These are phyloP conservation scores for Crotalus viridis DNA, from an alignment of 2,113 vertebrate genomes.

Conservation along the genomic window DNA sequence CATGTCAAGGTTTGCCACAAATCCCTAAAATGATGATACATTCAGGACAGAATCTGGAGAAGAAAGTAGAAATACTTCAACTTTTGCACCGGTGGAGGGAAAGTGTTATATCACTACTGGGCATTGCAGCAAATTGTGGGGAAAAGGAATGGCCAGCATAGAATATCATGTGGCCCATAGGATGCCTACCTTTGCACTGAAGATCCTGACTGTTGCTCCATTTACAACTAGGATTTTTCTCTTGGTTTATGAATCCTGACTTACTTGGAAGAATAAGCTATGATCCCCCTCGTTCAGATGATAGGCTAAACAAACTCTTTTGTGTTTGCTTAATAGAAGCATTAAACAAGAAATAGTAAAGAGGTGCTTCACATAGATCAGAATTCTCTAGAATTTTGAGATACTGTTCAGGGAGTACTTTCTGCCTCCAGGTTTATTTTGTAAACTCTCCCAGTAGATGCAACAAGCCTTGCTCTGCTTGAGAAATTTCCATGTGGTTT, in stretches of 20 bases:
- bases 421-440: background rate
- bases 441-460: background rate
- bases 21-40: background rate
- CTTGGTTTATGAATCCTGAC: background rate
- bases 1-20: background rate
- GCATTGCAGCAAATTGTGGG: background rate
- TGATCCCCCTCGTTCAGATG: no score
- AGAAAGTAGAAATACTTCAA: background rate
- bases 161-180: background rate
- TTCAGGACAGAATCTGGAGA: background rate
- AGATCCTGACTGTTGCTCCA: background rate
- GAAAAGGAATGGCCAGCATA: background rate
- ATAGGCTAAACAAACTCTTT: background rate
- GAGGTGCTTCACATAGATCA: background rate
- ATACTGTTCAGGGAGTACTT: background rate
- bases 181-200: background rate
- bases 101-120: background rate
- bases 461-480: background rate
- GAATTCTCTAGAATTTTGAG: background rate
- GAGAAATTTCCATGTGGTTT: background rate
- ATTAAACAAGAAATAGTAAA: background rate
- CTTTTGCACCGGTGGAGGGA: background rate
- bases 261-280: background rate
- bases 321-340: background rate
- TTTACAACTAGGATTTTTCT: background rate